phyloP scores from a whole-genome alignment of 1,140 invertebrate species.

The Anastrepha ludens region DNA sequence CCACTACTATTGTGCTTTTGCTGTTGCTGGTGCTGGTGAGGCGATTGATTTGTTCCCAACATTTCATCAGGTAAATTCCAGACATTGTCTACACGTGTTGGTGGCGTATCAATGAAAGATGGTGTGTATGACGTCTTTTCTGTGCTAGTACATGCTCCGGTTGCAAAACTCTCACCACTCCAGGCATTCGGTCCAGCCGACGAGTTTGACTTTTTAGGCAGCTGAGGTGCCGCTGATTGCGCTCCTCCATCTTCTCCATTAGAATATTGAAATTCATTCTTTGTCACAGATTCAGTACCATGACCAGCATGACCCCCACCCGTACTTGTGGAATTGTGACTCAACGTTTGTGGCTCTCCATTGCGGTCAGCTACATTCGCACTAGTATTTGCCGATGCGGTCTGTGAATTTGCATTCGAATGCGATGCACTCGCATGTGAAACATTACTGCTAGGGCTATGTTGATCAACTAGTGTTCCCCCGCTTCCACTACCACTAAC shows the following conservation, averaged over 20 bases:
- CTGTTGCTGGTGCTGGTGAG: slow-evolving; percentile 54
- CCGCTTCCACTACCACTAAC: slow-evolving; percentile 2
- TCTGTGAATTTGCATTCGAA: slow-evolving; percentile 65
- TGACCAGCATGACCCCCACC: neutral
- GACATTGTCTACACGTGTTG: slow-evolving; percentile 48
- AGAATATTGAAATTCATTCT: slow-evolving; percentile 40
- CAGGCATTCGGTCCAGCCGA: slow-evolving; percentile 65
- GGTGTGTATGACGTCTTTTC: slow-evolving; percentile 64
- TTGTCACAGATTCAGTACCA: slow-evolving; percentile 25
- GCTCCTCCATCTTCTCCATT: slow-evolving; percentile 46
- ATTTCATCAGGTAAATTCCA: slow-evolving; percentile 44
- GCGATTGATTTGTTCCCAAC: neutral
- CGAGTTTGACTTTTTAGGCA: slow-evolving; percentile 59
- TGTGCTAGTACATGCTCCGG: neutral
- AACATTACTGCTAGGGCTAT: slow-evolving; percentile 62
- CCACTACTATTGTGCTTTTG: slow-evolving; percentile 50
- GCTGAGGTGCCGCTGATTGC: slow-evolving; percentile 59
- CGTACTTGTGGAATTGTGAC: neutral
- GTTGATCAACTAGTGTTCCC: slow-evolving; percentile 60
- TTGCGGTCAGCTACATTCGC: slow-evolving; percentile 69
- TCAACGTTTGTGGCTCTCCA: slow-evolving; percentile 62
- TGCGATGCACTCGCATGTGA: slow-evolving; percentile 18
- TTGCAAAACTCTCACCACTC: slow-evolving; percentile 59
- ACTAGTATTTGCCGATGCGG: slow-evolving; percentile 68
- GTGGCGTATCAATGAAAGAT: slow-evolving; percentile 58